Evolutionary conservation across 2,113 vertebrate species (phyloP).

Genomic region (Glaucidium brasilianum): DNA sequence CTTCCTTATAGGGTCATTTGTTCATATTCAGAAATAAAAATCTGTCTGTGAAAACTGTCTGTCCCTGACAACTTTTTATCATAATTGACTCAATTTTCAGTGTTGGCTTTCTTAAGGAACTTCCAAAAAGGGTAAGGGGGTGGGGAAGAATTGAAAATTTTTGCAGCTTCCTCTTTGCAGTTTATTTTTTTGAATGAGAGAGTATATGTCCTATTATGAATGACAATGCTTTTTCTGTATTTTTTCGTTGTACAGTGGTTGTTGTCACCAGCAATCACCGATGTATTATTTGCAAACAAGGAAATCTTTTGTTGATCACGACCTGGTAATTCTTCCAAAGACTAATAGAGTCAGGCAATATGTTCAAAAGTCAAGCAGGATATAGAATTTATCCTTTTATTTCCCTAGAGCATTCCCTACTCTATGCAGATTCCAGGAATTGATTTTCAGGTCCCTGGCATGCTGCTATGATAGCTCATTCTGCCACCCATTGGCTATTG

Average conservation of each 20-base stretch:
- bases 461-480: background rate
- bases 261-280: background rate
- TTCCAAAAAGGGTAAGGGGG: accelerated
- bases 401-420: background rate
- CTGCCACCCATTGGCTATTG: background rate
- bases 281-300: background rate
- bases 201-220: background rate
- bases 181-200: background rate
- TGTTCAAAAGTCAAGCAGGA: background rate
- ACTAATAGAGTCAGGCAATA: background rate
- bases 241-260: background rate
- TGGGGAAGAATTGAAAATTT: background rate
- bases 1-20: background rate
- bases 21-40: background rate
- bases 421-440: background rate
- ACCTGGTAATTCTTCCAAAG: background rate
- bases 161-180: background rate
- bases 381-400: background rate
- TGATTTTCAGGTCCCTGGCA: background rate
- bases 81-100: background rate
- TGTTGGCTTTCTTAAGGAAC: background rate
- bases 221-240: background rate
- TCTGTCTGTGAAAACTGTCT: background rate
- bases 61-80: background rate
- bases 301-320: background rate